Evolutionary conservation across 2,888 invertebrate species (phyloP).

Genomic region (Hypercompe scribonia): DNA sequence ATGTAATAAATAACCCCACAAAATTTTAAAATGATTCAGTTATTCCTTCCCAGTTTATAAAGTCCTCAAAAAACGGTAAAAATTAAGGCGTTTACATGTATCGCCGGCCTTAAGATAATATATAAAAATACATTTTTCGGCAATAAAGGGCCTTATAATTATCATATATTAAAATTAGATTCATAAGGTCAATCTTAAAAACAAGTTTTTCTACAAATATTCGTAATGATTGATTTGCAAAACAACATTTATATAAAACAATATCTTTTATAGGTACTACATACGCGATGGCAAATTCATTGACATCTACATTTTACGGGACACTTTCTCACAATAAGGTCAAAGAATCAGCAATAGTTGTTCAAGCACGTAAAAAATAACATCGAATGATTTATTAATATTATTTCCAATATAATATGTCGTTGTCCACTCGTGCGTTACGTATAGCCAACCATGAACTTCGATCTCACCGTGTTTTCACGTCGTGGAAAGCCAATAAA

Average conservation of each 20-base stretch:
- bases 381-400: slow-evolving; percentile 41
- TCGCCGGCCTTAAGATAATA: no score
- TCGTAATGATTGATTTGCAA: no score
- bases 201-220: not conserved
- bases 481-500: slow-evolving; percentile 35
- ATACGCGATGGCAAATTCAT: not conserved
- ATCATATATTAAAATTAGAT: no score
- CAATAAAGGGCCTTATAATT: no score
- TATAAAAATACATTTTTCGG: no score
- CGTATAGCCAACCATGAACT: slow-evolving; percentile 35
- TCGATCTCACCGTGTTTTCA: slow-evolving; percentile 31
- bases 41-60: no score
- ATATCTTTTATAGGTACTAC: no score
- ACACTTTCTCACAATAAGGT: not conserved
- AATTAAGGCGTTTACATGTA: no score
- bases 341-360: not conserved
- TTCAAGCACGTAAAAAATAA: slow-evolving; percentile 37
- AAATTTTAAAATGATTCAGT: no score
- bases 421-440: slow-evolving; percentile 44
- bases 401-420: slow-evolving; percentile 51
- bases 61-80: no score
- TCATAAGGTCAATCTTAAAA: not conserved
- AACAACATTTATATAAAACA: no score
- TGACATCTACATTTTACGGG: not conserved
- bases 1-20: no score